A percentile compares a stretch with the other conserved stretches of the same genome.
phyloP scores from a whole-genome alignment of 2,797 vertebrate genomes.

The Oreonectes daqikongensis region DNA sequence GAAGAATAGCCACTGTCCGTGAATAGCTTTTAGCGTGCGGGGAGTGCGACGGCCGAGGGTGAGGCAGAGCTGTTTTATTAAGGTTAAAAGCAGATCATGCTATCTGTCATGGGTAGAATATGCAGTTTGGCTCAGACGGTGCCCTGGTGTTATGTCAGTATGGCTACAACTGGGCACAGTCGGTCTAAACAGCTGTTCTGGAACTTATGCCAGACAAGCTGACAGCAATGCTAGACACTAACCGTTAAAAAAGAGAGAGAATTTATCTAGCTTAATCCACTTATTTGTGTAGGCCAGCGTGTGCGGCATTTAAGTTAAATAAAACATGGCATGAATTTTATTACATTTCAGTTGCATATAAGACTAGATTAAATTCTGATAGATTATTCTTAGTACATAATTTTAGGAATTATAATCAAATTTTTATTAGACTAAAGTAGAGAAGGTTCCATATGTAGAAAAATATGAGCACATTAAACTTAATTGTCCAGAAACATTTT shows the following conservation, averaged over 20 bases:
- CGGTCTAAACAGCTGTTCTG: constrained; percentile 61
- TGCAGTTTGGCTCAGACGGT: constrained; percentile 56
- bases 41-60: constrained; percentile 39
- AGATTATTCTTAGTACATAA: background rate
- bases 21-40: constrained; percentile 26
- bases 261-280: constrained; percentile 49
- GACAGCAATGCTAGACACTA: constrained; percentile 20
- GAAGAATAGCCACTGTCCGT: constrained; percentile 31
- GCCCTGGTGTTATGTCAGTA: constrained; percentile 59
- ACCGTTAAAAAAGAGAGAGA: constrained; percentile 11
- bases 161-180: constrained; percentile 47
- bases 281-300: constrained; percentile 33
- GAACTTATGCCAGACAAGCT: constrained; percentile 41
- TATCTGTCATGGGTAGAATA: constrained; percentile 58
- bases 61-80: constrained; percentile 62
- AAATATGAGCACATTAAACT: too few species aligned
- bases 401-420: background rate
- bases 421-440: too few species aligned
- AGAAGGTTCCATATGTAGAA: background rate
- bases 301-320: constrained; percentile 44
- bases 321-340: constrained; percentile 24
- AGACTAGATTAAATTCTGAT: background rate
- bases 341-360: background rate
- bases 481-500: too few species aligned
- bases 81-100: constrained; percentile 63